phyloP scores from a whole-genome alignment of 2,888 invertebrate species.

The Epinotia nisella region DNA sequence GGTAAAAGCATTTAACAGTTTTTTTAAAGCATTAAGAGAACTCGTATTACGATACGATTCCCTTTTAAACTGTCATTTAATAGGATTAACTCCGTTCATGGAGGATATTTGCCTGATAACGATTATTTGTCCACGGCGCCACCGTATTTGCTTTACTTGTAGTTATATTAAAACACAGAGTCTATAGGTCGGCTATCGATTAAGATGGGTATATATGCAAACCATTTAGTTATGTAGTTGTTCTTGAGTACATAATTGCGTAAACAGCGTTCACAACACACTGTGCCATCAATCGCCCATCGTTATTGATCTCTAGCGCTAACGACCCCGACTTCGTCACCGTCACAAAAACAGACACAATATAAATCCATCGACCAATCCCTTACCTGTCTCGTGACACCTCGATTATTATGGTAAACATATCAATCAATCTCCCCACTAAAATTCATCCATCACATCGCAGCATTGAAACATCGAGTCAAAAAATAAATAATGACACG shows the following conservation, averaged over 20 bases:
- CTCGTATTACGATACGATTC: slow-evolving; percentile 8
- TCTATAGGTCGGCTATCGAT: not conserved
- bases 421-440: slow-evolving; percentile 68
- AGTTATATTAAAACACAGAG: slow-evolving; percentile 3
- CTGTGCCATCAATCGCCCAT: slow-evolving; percentile 51
- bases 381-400: slow-evolving; percentile 68
- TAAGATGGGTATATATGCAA: not conserved
- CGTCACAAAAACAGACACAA: slow-evolving; percentile 62
- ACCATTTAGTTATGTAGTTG: slow-evolving; percentile 26
- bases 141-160: slow-evolving; percentile 11
- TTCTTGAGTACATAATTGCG: slow-evolving; percentile 30
- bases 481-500: slow-evolving; percentile 28
- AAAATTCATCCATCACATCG: slow-evolving; percentile 58
- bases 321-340: slow-evolving; percentile 59
- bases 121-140: not conserved
- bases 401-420: slow-evolving; percentile 71
- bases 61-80: slow-evolving; percentile 11
- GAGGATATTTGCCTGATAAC: slow-evolving; percentile 11
- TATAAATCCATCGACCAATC: slow-evolving; percentile 65
- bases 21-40: slow-evolving; percentile 21
- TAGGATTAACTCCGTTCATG: slow-evolving; percentile 10
- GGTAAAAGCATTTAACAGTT: slow-evolving; percentile 24
- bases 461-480: slow-evolving; percentile 33
- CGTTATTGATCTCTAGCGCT: slow-evolving; percentile 55
- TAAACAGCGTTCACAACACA: slow-evolving; percentile 35